Evolutionary conservation across 2,888 invertebrate species (phyloP), one percentile per base, ranked within the genome.

Genomic region (Drosophila hamatofila): DNA sequence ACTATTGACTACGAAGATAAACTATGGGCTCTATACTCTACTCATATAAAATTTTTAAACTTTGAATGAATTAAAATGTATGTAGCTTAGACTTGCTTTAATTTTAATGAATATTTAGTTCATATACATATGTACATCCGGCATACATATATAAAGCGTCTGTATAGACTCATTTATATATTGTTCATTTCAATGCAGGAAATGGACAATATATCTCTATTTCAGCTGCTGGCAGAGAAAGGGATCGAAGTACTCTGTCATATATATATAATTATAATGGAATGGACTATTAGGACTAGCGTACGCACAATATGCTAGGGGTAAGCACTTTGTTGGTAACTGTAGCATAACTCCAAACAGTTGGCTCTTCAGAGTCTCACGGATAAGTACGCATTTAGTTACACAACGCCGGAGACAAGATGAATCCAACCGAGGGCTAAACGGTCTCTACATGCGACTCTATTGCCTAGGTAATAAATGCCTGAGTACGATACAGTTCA

Each of bases 381-480:
- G 59, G 39, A 66, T 48, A 65, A 65, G 51, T 62, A 58, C 57
- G 73, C 64, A 77, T 77, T 72, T 51, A 62, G 75, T 75, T 65
- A 72, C 46, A 42, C 73, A 46, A 49, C 41, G 46, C 25, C 61
- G 54, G 55, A 66, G 62, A 62, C 59, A 48, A 37, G 44, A 33
- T 61, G 61, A 58, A 39, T 58, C 54, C 54, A 54, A 63, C 33
- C 54, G 42, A 67, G 46, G 30, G 64, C 74, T 67, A 72, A 51
- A 44, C 51, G 59, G 23, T 44, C 27, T 21, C 44, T 56, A 67
- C 56, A 64, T 71, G 72, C 48, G 57, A 72, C 68, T 83, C 75
- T 71, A 83, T 83, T 75, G 82, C 82, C 84, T 78, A 80, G 81
- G 88, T 84, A 84, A 84, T 88, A 88, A 84, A 88, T 84, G 84